phyloP scores from a whole-genome alignment of 1,140 invertebrate species.

The Rhyacophila brunnea region DNA sequence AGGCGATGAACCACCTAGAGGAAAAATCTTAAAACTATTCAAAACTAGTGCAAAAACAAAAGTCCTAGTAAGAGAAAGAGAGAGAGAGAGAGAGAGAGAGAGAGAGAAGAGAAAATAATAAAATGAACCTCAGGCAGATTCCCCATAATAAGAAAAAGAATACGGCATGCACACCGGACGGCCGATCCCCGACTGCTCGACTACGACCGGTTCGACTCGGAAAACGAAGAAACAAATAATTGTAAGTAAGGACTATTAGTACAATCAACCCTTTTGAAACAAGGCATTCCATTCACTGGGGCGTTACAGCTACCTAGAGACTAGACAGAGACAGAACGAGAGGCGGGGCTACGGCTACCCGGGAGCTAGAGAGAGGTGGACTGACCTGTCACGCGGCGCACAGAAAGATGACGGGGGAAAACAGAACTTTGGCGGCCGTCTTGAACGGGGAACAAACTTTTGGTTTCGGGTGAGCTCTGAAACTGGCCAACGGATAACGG shows the following conservation, averaged over 20 bases:
- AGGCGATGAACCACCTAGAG: no score
- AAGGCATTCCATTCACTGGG: conserved; percentile 39
- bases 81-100: background rate
- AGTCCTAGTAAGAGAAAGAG: no score
- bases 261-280: conserved; percentile 59
- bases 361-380: conserved; percentile 24
- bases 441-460: conserved; percentile 66
- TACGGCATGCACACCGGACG: conserved; percentile 21
- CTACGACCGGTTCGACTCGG: background rate
- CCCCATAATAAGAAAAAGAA: conserved; percentile 2
- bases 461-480: conserved; percentile 58
- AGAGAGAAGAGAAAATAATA: background rate
- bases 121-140: conserved; percentile 26
- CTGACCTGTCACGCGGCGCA: conserved; percentile 58
- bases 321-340: conserved; percentile 23
- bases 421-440: conserved; percentile 65
- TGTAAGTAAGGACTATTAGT: conserved; percentile 32
- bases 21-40: no score
- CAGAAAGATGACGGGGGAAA: conserved; percentile 68
- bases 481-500: conserved; percentile 45
- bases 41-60: no score
- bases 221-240: conserved; percentile 1
- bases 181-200: background rate
- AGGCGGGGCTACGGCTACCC: conserved; percentile 17
- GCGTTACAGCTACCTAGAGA: conserved; percentile 35